phyloP scores from a whole-genome alignment of 37 sponge, comb jelly and placozoan genomes.

The Halisarca cf. caerulea region DNA sequence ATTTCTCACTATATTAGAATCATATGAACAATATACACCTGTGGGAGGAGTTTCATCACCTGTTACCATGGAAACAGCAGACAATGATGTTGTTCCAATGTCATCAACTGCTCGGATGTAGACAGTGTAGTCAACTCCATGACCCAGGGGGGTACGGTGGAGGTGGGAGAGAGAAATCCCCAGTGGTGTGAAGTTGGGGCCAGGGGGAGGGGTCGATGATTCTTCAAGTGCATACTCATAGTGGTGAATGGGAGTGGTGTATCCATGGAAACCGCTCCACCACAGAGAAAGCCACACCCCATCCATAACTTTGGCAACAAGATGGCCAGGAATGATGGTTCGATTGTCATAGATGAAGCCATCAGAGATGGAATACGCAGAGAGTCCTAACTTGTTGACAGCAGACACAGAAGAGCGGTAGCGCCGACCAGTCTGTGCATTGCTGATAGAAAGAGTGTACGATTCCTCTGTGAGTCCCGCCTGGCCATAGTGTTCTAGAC shows the following conservation, averaged over 20 bases:
- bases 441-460: not conserved
- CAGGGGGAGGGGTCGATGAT: not conserved
- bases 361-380: constrained; percentile 46
- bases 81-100: constrained; percentile 43
- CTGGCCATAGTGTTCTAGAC: too few species aligned
- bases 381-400: constrained; percentile 23
- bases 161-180: constrained; percentile 39
- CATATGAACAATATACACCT: constrained; percentile 11
- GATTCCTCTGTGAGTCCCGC: too few species aligned
- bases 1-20: constrained; percentile 13
- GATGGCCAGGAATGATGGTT: constrained; percentile 47
- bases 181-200: constrained; percentile 22
- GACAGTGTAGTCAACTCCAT: constrained; percentile 44
- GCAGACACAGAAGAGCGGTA: constrained; percentile 55
- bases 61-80: constrained; percentile 26
- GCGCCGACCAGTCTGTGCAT: not conserved
- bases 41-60: constrained; percentile 44
- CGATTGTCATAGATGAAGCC: constrained; percentile 65
- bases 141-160: constrained; percentile 17
- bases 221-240: constrained; percentile 60
- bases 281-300: not conserved
- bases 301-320: constrained; percentile 29
- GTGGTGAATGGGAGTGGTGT: constrained; percentile 53
- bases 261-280: constrained; percentile 72
- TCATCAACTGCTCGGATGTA: constrained; percentile 56